Conservation (phyloP, 2,888 invertebrate species). For the Calliscelio sp. region DNA sequence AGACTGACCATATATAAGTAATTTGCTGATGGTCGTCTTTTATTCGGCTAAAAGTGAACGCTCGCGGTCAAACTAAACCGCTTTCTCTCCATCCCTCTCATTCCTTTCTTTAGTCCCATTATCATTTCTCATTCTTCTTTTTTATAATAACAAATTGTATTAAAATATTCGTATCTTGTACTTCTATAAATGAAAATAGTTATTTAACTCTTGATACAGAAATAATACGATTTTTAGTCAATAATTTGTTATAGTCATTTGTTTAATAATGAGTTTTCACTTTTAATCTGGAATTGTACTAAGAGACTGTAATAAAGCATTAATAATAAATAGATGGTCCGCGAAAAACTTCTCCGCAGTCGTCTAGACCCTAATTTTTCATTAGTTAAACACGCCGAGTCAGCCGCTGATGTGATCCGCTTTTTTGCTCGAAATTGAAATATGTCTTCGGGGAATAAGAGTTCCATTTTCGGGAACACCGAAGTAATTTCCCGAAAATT, state of each 20-base stretch:
- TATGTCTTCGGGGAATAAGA: slow-evolving; percentile 71
- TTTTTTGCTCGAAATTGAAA: slow-evolving; percentile 70
- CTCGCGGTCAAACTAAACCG: slow-evolving; percentile 59
- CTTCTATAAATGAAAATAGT: too few species aligned
- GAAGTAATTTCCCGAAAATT: slow-evolving; percentile 57
- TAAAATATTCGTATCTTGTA: too few species aligned
- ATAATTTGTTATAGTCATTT: too few species aligned
- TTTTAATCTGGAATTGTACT: slow-evolving; percentile 16
- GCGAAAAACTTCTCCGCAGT: slow-evolving; percentile 42
- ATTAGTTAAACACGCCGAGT: slow-evolving; percentile 69
- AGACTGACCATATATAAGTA: slow-evolving; percentile 72
- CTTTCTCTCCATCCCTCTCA: slow-evolving; percentile 39
- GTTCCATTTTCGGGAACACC: slow-evolving; percentile 58
- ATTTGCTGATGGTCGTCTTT: slow-evolving; percentile 71
- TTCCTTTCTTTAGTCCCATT: slow-evolving; percentile 26
- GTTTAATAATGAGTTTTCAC: too few species aligned
- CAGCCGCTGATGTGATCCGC: slow-evolving; percentile 64
- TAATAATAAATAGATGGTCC: slow-evolving; percentile 56
- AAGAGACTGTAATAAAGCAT: slow-evolving; percentile 35
- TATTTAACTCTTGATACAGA: too few species aligned
- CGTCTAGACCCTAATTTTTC: slow-evolving; percentile 65
- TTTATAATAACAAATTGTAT: too few species aligned
- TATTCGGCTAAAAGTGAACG: slow-evolving; percentile 63
- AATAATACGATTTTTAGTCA: too few species aligned
- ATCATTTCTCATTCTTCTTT: slow-evolving; percentile 41